Evolutionary conservation across 2,113 vertebrate genomes (phyloP), one percentile per base, ranked within the genome.

Genomic region (Engystomops pustulosus): DNA sequence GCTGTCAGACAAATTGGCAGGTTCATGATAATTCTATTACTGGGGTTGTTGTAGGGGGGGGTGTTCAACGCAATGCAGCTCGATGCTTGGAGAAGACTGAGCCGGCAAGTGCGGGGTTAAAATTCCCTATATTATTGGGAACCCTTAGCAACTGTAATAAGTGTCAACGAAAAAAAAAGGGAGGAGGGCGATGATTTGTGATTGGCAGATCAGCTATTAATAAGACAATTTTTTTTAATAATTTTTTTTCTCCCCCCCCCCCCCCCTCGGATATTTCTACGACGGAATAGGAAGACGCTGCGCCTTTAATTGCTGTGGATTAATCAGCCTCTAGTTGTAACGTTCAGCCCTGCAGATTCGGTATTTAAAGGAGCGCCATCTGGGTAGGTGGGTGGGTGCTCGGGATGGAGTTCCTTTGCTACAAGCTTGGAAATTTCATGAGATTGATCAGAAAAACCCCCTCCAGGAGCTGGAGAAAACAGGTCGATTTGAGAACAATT

Each of bases 291-390:
- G 67, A 77, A n/a, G 70, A 78, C 85, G 34, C 81, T 87, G 89
- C 87, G 87, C 87, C 91, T 92, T 92, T 90, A 88, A 87, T 86
- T 86, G 84, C 82, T 86, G 84, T 88, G 87, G 88, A 78, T 77
- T 84, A 87, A 87, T 89, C 84, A 90, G 87, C 89, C 90, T 90
- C 87, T 90, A 76, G 79, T 88, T 85, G 89, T 88, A 88, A 88
- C 86, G 86, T 87, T 87, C 89, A 88, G 90, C 90, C 88, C 87
- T 89, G 91, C 93, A 86, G 91, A 92, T 87, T 89, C 89, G 88
- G n/a, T 94, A 91, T 95, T 95, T 94, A 94, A 93, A 94, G 93
- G 90, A 88, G 91, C 88, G 87, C 91, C 91, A 91, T 90, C 89
- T 91, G 90, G 88, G 89, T 88, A 89, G 88, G 91, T 91, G 91